Percentiles rank a stretch among this genome's conserved stretches.
Conservation (phyloP, 2,888 invertebrate genomes). For the Patella pellucida region DNA sequence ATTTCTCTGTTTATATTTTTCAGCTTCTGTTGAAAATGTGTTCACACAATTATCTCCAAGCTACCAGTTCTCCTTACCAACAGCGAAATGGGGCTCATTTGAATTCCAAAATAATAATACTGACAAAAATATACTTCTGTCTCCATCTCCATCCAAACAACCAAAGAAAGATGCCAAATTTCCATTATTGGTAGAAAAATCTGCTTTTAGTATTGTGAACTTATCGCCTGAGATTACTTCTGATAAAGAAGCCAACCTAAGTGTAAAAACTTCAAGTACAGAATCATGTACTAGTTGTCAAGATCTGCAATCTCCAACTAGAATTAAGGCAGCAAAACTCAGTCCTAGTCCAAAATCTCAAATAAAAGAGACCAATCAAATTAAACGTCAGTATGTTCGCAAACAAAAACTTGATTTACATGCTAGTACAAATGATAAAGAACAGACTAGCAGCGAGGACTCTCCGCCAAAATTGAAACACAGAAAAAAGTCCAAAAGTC, state of each 20-base stretch:
- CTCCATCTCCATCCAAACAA: background rate
- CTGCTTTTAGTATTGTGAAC: too few relatives aligned
- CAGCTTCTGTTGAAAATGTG: slow-evolving; percentile 24
- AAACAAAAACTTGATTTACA: background rate
- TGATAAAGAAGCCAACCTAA: too few relatives aligned
- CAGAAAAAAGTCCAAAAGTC: background rate
- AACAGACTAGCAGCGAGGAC: background rate
- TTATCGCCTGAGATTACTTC: too few relatives aligned
- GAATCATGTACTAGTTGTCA: slow-evolving; percentile 16
- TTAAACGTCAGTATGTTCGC: background rate
- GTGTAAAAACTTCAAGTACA: background rate
- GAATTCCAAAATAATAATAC: background rate
- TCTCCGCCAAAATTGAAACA: background rate
- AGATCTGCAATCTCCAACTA: slow-evolving; percentile 17
- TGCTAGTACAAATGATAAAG: background rate
- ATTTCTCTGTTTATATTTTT: background rate
- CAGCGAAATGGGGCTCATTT: background rate
- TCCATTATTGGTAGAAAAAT: background rate
- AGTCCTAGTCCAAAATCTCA: slow-evolving; percentile 12
- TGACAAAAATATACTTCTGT: background rate
- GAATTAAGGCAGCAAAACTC: slow-evolving; percentile 24
- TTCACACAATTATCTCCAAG: slow-evolving; percentile 18
- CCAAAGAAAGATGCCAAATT: slow-evolving; percentile 7
- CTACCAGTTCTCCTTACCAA: background rate
- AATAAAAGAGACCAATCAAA: background rate